Evolutionary conservation across 2,797 vertebrate genomes (phyloP).

Genomic region (Coreius guichenoti): DNA sequence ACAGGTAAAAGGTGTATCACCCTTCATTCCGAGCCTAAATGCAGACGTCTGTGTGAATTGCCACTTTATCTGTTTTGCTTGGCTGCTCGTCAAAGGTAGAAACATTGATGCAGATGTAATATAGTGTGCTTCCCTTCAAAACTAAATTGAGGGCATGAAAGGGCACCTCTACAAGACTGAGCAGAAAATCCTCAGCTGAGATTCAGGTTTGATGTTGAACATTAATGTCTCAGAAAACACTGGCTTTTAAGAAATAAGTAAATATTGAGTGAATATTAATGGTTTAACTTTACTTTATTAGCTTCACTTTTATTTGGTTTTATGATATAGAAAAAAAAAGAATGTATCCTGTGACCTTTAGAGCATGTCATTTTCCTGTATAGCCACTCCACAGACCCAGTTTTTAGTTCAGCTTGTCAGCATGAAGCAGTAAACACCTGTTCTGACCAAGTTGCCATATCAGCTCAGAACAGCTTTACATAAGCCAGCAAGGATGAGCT

Average conservation of each 20-base stretch:
- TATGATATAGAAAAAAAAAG: background rate
- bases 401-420: conserved; percentile 54
- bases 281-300: background rate
- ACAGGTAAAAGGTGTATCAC: conserved; percentile 38
- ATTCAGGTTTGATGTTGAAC: background rate
- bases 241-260: background rate
- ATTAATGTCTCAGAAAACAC: background rate
- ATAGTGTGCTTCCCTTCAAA: conserved; percentile 19
- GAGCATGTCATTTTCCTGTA: background rate
- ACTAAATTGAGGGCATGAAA: conserved; percentile 5
- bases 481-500: conserved; percentile 80
- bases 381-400: background rate
- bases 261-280: background rate
- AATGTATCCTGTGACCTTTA: background rate
- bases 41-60: conserved; percentile 28
- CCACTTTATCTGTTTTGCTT: conserved; percentile 49
- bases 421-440: conserved; percentile 74
- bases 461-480: conserved; percentile 80
- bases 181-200: background rate
- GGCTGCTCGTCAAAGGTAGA: conserved; percentile 32
- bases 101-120: conserved; percentile 40
- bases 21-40: conserved; percentile 12
- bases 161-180: background rate
- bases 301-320: background rate
- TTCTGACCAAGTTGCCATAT: conserved; percentile 73